A percentile compares a stretch with the other conserved stretches of the same genome.
phyloP scores from a whole-genome alignment of 2,113 vertebrate genomes.

The Syngnathus scovelli region DNA sequence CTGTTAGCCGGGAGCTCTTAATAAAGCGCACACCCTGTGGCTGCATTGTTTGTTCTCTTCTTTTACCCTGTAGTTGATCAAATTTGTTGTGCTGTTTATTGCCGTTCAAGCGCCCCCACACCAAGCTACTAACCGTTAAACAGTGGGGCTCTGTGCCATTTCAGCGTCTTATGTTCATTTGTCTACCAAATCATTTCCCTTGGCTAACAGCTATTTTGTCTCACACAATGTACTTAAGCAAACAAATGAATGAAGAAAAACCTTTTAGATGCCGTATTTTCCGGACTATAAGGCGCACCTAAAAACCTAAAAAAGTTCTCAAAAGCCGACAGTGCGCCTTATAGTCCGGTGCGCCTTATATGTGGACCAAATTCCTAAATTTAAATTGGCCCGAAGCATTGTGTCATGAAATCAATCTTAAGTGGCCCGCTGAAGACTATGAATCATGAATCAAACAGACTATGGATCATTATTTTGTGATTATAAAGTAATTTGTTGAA shows the following conservation, averaged over 20 bases:
- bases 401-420: too few species aligned
- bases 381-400: too few species aligned
- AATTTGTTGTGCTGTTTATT: slow-evolving; percentile 35
- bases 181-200: not conserved
- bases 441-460: too few species aligned
- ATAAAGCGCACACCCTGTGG: slow-evolving; percentile 35
- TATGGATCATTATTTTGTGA: too few species aligned
- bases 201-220: not conserved
- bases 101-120: slow-evolving; percentile 29
- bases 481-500: too few species aligned
- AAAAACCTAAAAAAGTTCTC: too few species aligned
- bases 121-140: slow-evolving; percentile 52
- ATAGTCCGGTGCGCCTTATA: too few species aligned
- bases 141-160: slow-evolving; percentile 30
- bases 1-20: not conserved
- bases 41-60: slow-evolving; percentile 27
- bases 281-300: too few species aligned
- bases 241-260: not conserved
- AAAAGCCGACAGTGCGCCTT: too few species aligned
- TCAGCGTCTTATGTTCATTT: slow-evolving; percentile 12
- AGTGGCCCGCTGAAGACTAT: too few species aligned
- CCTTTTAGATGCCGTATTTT: not conserved
- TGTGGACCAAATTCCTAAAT: too few species aligned
- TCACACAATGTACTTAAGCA: not conserved
- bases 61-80: slow-evolving; percentile 23